Base-by-base conservation (phyloP, 2,888 invertebrate species). In the Ennomos erosarius region DNA sequence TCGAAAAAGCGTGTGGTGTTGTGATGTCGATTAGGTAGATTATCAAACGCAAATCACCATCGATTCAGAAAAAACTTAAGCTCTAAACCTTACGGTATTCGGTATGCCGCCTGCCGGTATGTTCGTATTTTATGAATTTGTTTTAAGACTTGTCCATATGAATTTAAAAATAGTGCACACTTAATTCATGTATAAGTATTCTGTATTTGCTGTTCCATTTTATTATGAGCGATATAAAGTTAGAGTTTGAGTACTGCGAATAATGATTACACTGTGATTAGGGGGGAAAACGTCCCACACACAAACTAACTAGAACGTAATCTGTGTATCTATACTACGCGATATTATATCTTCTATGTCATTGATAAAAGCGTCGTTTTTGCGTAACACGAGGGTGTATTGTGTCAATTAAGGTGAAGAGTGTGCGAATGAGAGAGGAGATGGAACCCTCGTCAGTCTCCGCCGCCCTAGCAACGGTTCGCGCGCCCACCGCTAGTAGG, bases 291-390 rank as follows among this genome's bases (percentile, higher is more conserved):
- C 66, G 64, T 63, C 61, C 59, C 46, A 57, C 48, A 45, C 58
- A 62, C 70, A 67, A 76, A 75, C 71, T 16, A 52, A 60, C 59
- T 55, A 4, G 12, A 44, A 26, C 39, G n/a, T 51, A 60, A 55
- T 60, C 59, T 60, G 47, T 55, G 43, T 34, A 37, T 39, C 68
- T 73, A 26, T 26, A 75, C 72, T 74, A 79, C 51, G 54, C 54
- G 55, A 80, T 82, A 84, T 81, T 82, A 84, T 85, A 79, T 76
- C 73, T 84, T 80, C 82, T 90, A 90, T 86, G 85, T 83, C 90
- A 87, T 88, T 88, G 90, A 88, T 89, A 87, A 88, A 90, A 85
- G 91, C 82, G 74, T 78, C 82, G 82, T 90, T 90, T 89, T 91
- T 81, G 85, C 89, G 83, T 90, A 84, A 84, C 89, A 73, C 79